Evolutionary conservation across 2,113 vertebrate species (phyloP).

Genomic region (Condylura cristata): DNA sequence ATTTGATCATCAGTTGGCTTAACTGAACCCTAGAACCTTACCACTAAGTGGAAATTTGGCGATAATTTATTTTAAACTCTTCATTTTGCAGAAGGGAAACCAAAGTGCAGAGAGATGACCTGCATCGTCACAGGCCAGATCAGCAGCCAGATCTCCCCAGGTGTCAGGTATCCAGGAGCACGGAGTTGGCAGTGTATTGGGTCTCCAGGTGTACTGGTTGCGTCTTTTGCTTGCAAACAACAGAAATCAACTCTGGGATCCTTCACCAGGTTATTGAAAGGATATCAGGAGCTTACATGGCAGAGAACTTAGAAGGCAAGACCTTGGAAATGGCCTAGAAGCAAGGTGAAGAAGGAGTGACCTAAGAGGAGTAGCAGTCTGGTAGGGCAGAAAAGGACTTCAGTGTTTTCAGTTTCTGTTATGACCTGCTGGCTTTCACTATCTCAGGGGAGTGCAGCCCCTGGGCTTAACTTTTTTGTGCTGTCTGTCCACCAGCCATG

Average conservation of each 20-base stretch:
- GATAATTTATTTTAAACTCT: conserved; percentile 2
- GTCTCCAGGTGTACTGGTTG: not conserved
- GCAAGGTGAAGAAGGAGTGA: not conserved
- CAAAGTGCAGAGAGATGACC: not conserved
- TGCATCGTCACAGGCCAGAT: not conserved
- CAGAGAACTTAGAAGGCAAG: not conserved
- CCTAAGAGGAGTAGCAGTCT: not conserved
- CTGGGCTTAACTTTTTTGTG: not conserved
- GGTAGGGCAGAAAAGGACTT: not conserved
- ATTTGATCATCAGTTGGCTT: not conserved
- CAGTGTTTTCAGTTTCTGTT: not conserved
- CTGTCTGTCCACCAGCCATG: not conserved
- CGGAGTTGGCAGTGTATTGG: not conserved
- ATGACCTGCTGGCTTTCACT: not conserved
- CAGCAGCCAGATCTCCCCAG: not conserved
- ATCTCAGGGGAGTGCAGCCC: not conserved
- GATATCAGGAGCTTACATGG: not conserved
- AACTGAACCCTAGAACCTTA: not conserved
- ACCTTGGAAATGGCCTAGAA: not conserved
- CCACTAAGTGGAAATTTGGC: conserved; percentile 15
- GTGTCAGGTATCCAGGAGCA: not conserved
- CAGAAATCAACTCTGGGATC: not conserved
- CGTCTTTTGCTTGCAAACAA: not conserved
- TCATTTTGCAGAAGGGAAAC: not conserved
- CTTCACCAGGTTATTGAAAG: not conserved